Evolutionary conservation across 2,888 invertebrate species (phyloP).

Genomic region (Sympetrum striolatum): DNA sequence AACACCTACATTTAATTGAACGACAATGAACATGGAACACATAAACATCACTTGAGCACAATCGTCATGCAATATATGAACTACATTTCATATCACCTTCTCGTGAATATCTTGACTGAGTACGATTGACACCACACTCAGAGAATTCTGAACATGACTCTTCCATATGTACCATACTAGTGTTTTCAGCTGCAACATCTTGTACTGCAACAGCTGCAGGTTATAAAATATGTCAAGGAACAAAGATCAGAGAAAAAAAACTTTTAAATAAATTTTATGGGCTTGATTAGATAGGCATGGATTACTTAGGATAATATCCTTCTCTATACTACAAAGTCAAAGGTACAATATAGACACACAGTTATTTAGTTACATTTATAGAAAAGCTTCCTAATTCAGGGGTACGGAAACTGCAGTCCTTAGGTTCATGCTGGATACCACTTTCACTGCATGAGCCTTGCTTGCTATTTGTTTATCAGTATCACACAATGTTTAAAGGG

Average conservation of each 20-base stretch:
- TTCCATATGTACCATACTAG: constrained; percentile 11
- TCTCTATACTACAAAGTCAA: no score
- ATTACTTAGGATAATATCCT: no score
- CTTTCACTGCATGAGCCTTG: no score
- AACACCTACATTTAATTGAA: background rate
- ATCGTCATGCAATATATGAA: background rate
- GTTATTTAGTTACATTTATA: no score
- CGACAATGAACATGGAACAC: background rate
- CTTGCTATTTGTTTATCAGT: no score
- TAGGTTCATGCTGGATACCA: no score
- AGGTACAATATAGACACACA: no score
- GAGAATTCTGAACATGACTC: constrained; percentile 45
- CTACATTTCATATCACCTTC: constrained; percentile 51
- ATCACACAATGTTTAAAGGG: no score
- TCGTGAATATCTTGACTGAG: constrained; percentile 54
- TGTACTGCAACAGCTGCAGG: constrained; percentile 8
- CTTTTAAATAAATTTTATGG: background rate
- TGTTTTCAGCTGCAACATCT: background rate
- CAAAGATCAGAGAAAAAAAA: background rate
- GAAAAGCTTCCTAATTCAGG: no score
- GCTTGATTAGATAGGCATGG: no score
- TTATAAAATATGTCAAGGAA: background rate
- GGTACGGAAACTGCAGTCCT: no score
- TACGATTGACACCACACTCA: constrained; percentile 55
- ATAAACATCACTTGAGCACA: background rate